Percentiles rank a stretch among this genome's conserved stretches.
phyloP scores from a whole-genome alignment of 2,797 vertebrate species.

The Micropoecilia bifurca region DNA sequence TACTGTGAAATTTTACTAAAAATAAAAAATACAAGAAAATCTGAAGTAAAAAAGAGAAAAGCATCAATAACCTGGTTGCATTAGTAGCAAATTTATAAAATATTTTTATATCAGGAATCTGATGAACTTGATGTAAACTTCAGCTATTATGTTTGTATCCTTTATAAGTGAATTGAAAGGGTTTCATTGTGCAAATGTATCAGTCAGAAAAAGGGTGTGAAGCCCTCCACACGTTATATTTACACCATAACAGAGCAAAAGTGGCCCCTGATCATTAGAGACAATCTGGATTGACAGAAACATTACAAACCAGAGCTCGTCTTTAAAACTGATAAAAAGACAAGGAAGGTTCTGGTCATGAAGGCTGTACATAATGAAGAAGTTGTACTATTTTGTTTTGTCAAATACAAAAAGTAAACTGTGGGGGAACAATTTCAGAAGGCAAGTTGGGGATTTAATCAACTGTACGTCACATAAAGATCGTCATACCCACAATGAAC shows the following conservation, averaged over 20 bases:
- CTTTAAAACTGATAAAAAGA: background rate
- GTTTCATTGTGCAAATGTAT: background rate
- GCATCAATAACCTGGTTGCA: background rate
- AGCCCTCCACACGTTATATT: background rate
- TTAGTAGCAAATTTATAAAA: background rate
- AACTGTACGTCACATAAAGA: background rate
- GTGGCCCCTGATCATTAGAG: background rate
- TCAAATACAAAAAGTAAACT: background rate
- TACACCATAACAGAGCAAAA: background rate
- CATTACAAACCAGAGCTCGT: background rate
- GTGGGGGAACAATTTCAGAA: background rate
- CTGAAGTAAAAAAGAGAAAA: background rate
- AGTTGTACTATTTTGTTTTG: background rate
- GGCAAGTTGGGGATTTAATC: background rate
- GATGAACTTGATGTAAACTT: background rate
- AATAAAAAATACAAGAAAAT: background rate
- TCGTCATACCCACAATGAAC: background rate
- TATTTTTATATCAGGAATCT: background rate
- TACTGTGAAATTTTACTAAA: background rate
- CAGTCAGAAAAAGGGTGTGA: background rate
- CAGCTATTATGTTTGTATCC: background rate
- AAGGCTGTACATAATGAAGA: background rate
- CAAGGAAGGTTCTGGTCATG: background rate
- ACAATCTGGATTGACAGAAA: background rate
- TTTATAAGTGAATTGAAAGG: background rate